Evolutionary conservation across 2,797 vertebrate genomes (phyloP).

Genomic region (Thripadectes ignobilis): DNA sequence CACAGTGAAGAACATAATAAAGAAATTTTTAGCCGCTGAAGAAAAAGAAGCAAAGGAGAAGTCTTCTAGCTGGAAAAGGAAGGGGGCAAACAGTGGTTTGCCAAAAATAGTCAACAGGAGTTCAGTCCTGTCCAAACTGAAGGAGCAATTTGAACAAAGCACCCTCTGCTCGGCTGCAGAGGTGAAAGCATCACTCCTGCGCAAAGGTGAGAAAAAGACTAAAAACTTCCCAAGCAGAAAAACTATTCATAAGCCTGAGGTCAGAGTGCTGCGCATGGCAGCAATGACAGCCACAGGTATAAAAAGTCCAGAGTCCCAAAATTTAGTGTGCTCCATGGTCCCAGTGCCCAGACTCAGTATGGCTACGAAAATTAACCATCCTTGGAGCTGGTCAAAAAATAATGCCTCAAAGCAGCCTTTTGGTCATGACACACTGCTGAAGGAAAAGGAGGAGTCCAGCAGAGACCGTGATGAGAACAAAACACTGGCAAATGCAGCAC

Average conservation of each 20-base stretch:
- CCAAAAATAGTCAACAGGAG: constrained; percentile 71
- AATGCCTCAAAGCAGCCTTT: not conserved
- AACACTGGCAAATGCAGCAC: not conserved
- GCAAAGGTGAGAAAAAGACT: constrained; percentile 15
- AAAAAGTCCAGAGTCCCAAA: constrained; percentile 55
- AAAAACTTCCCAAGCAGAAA: not conserved
- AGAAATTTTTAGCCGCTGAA: constrained; percentile 82
- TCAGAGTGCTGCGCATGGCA: constrained; percentile 39
- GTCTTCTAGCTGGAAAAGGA: not conserved
- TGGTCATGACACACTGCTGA: not conserved
- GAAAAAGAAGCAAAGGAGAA: constrained; percentile 77
- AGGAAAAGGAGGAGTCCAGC: not conserved
- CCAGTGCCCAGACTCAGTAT: constrained; percentile 59
- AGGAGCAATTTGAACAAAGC: constrained; percentile 83
- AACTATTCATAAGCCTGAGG: constrained; percentile 64
- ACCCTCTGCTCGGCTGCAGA: constrained; percentile 70
- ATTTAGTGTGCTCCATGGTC: constrained; percentile 65
- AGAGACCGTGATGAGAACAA: not conserved
- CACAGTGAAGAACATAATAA: constrained; percentile 84
- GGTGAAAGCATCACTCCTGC: constrained; percentile 44
- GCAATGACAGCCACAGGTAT: constrained; percentile 66
- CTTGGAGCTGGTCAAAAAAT: constrained; percentile 72
- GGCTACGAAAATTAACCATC: constrained; percentile 66
- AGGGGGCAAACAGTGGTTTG: not conserved
- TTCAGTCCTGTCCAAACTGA: constrained; percentile 77